Evolutionary conservation across 2,113 vertebrate species (phyloP).

Genomic region (Pipa parva): DNA sequence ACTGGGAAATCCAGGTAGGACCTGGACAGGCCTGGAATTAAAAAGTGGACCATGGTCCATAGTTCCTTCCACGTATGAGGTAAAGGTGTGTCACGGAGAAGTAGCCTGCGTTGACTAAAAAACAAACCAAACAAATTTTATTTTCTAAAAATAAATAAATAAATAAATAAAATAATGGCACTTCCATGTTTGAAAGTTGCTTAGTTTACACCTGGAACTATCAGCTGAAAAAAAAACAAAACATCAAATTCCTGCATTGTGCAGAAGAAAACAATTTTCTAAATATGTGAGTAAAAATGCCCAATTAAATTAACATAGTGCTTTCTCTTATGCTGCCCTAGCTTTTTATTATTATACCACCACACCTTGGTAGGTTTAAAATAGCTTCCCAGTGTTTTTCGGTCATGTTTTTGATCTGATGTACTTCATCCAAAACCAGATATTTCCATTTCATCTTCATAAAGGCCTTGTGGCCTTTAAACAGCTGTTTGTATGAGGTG

Average conservation of each 20-base stretch:
- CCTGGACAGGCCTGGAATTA: slow-evolving; percentile 77
- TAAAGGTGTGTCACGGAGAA: slow-evolving; percentile 76
- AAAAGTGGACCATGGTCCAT: slow-evolving; percentile 85
- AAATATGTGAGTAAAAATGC: not conserved
- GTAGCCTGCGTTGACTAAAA: slow-evolving; percentile 73
- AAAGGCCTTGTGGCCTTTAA: slow-evolving; percentile 72
- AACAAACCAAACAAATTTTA: not conserved
- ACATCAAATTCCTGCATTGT: no score
- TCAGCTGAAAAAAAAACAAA: no score
- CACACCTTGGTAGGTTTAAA: slow-evolving; percentile 72
- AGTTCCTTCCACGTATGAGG: slow-evolving; percentile 80
- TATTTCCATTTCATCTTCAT: slow-evolving; percentile 71
- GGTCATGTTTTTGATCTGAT: slow-evolving; percentile 73
- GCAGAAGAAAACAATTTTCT: not conserved
- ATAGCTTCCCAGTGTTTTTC: slow-evolving; percentile 81
- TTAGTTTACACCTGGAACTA: no score
- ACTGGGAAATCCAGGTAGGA: slow-evolving; percentile 72
- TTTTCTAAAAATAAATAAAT: not conserved
- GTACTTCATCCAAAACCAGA: slow-evolving; percentile 78
- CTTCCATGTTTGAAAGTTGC: no score
- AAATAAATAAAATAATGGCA: no score
- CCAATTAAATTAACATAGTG: not conserved
- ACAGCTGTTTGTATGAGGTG: slow-evolving; percentile 79
- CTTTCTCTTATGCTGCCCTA: not conserved
- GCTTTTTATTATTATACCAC: not conserved